Evolutionary conservation across 2,888 invertebrate genomes (phyloP), one percentile per base, ranked within the genome.

Genomic region (Papilio gigon): DNA sequence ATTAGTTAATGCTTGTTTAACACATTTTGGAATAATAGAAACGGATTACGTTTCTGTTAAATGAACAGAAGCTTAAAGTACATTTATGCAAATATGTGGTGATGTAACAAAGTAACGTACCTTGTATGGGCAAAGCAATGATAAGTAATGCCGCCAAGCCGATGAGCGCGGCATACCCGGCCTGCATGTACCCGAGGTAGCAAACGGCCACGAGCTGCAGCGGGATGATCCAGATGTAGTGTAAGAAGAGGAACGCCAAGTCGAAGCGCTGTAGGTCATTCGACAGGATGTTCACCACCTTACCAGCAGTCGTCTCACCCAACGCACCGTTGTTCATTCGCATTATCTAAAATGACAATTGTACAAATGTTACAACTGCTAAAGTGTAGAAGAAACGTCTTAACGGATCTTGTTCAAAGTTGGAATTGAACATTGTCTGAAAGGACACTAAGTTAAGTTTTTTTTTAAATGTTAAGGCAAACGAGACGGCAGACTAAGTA

Each of bases 261-360:
- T 98, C 98, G 79, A 98, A 97, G 37, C 97, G 93, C 80, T 95
- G 95, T 60, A 98, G 95, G 80, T 98, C 98, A 80, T 98, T 98
- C 20, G 97, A 97, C 63, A 98, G 90, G 30, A 98, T 86, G 86
- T 98, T 98, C 14, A 98, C 95, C 35, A 98, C 95, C 86, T 97
- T 97, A 0, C 98, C 98, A 0, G 95, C 95, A 0, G 97, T 96
- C 0, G 97, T 97, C 79, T 97, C 94, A 0, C 96, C 95, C 44
- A 98, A 84, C 0, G 97, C 95, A 0, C 86, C 82, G 68, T 90
- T 90, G 73, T 87, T 86, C 89, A 92, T 89, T 1, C 90, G 85
- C 91, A 92, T 91, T 74, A 92, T 85, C 90, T 90, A 71, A 53
- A 74, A 75, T 22, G 3, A 22, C 20, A 47, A 47, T 22, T n/a